These are phyloP conservation scores for Stichodactyla helianthus DNA, from an alignment of 64 coral and sea anemone species.

Conservation along the genomic window DNA sequence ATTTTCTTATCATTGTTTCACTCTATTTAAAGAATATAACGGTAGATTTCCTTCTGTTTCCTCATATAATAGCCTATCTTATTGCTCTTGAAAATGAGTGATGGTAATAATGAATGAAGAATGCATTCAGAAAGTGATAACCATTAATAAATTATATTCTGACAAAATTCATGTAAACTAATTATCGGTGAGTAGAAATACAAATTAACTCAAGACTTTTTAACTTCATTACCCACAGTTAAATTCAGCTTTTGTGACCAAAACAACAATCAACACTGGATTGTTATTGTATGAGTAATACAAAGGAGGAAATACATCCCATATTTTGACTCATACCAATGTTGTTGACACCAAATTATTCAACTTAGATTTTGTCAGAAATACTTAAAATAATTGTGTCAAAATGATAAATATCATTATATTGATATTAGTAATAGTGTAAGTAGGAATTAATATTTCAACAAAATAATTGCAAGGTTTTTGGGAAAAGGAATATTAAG, in stretches of 20 bases:
- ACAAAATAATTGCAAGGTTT: neutral
- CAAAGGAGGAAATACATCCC: neutral
- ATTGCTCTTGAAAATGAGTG: neutral
- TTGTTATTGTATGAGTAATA: neutral
- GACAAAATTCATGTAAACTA: neutral
- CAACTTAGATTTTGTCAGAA: neutral
- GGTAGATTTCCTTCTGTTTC: neutral
- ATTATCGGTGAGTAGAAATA: neutral
- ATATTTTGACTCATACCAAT: neutral
- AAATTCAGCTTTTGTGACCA: neutral
- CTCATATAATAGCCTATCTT: neutral
- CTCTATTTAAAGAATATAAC: neutral
- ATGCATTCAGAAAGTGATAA: neutral
- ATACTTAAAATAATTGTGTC: neutral
- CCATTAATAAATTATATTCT: conserved; percentile 1
- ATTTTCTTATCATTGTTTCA: neutral
- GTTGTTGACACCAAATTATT: neutral
- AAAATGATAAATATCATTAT: too few relatives aligned
- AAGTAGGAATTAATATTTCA: too few relatives aligned
- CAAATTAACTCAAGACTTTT: neutral
- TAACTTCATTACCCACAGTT: neutral
- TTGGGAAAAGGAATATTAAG: neutral
- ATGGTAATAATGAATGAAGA: neutral
- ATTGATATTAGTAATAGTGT: too few relatives aligned
- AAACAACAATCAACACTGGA: neutral